Percentiles rank a stretch among this genome's conserved stretches.
These are phyloP conservation scores for Pseudococcus viburni DNA, from an alignment of 2,888 invertebrate species.

Conservation along the genomic window DNA sequence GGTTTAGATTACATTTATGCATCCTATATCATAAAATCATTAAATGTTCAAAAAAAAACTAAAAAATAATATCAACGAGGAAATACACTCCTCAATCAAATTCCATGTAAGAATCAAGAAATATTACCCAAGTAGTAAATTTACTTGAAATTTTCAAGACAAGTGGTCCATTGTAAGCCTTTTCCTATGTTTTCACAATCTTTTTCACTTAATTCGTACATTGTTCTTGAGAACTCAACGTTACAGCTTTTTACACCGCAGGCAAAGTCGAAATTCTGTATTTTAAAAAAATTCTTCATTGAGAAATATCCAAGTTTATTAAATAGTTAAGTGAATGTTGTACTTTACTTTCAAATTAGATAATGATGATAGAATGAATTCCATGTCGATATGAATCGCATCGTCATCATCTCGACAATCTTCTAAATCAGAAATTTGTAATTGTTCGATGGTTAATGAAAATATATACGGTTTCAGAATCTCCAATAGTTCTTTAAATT, in stretches of 20 bases:
- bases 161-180: conserved; percentile 30
- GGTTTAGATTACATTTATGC: conserved; percentile 21
- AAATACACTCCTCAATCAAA: neutral
- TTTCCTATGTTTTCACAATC: conserved; percentile 57
- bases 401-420: conserved; percentile 49
- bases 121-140: neutral
- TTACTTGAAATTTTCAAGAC: conserved; percentile 60
- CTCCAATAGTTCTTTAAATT: conserved; percentile 55
- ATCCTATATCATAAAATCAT: conserved; percentile 33
- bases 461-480: conserved; percentile 24
- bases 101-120: too few species aligned
- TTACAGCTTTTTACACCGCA: conserved; percentile 59
- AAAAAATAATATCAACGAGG: neutral
- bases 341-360: conserved; percentile 52
- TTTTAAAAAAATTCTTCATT: neutral
- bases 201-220: conserved; percentile 50
- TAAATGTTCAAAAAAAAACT: too few species aligned
- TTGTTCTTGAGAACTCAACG: conserved; percentile 53
- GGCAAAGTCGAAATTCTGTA: neutral
- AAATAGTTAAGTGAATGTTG: neutral
- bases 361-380: conserved; percentile 51
- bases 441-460: conserved; percentile 59
- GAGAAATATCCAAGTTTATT: neutral
- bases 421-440: conserved; percentile 22
- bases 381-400: conserved; percentile 51